Base-by-base conservation (phyloP, 2,113 vertebrate species). In the Cryptotis parvus region DNA sequence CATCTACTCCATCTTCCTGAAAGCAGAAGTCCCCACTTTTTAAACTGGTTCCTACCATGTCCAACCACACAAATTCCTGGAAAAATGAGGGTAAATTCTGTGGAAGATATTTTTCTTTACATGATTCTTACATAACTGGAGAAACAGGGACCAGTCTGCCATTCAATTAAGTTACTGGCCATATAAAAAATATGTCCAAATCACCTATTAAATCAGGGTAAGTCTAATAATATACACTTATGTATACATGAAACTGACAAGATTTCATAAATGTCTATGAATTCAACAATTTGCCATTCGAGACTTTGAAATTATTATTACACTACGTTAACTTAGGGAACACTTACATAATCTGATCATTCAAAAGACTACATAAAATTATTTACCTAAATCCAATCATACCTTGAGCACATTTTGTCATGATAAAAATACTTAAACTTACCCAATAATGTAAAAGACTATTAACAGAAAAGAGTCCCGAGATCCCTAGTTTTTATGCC, bases 1-100 rank as follows among this genome's bases (percentile, higher is more conserved):
- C 41, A 91, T 92, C 80, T 94, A 95, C 58, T 79, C 61, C 84
- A 92, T 87, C 73, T 92, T 96, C 85, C 94, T 94, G 84, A 94
- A 92, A 96, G 80, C 69, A 93, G 65, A 96, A 95, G 76, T 88
- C 76, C 66, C 87, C 84, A 86, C 75, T 94, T 91, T 95, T 88
- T 89, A 92, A 91, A 94, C 27, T 79, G 76, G 76, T 87, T 92
- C 90, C 72, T 68, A 89, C 80, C 92, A 93, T 29, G 73, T 84
- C 43, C 52, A 95, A 91, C 72, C 73, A 89, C 5, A 94, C 5
- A 91, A 80, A 91, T 91, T 94, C 73, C 85, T 95, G 22, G 68
- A 94, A 96, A 92, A 92, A 91, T 86, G 72, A 92, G 66, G 84
- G n/a, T 18, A 72, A 9, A 92, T 37, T 91, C 68, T 79, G 39